These are phyloP conservation scores for Ectropis crepuscularia DNA, from an alignment of 2,888 invertebrate genomes.

Conservation along the genomic window DNA sequence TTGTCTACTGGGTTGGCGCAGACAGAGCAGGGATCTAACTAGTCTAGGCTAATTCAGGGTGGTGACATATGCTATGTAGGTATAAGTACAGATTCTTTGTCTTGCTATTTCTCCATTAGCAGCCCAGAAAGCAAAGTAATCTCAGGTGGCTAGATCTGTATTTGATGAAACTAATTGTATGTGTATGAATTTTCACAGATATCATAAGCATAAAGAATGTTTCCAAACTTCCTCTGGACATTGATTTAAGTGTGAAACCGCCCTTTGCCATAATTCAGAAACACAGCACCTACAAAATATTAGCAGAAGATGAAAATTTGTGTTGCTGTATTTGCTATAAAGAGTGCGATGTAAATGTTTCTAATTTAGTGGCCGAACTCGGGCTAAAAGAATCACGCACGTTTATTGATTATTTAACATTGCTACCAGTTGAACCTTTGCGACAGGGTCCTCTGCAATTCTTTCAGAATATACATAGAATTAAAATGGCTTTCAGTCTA, in stretches of 20 bases:
- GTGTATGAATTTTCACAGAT: constrained; percentile 65
- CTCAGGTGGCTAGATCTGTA: not conserved
- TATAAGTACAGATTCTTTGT: too few relatives aligned
- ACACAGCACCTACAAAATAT: constrained; percentile 66
- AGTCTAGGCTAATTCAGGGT: too few relatives aligned
- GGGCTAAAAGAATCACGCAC: constrained; percentile 57
- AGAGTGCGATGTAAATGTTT: constrained; percentile 65
- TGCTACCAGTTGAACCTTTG: constrained; percentile 65
- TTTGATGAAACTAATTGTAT: not conserved
- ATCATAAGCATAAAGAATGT: constrained; percentile 82
- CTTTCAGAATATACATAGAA: constrained; percentile 75
- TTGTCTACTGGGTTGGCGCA: too few relatives aligned
- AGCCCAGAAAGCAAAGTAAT: too few relatives aligned
- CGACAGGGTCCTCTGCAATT: constrained; percentile 66
- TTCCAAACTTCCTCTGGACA: constrained; percentile 77
- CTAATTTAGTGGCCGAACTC: constrained; percentile 57
- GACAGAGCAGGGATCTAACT: too few relatives aligned
- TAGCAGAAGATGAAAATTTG: constrained; percentile 59
- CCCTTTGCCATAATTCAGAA: constrained; percentile 81
- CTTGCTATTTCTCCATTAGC: too few relatives aligned
- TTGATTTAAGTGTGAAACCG: constrained; percentile 73
- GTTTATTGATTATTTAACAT: constrained; percentile 71
- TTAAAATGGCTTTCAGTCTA: constrained; percentile 74
- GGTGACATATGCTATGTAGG: too few relatives aligned
- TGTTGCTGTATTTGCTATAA: constrained; percentile 74